These are phyloP conservation scores for Motacilla tschutschensis DNA, from an alignment of 2,113 vertebrate species.

Conservation along the genomic window DNA sequence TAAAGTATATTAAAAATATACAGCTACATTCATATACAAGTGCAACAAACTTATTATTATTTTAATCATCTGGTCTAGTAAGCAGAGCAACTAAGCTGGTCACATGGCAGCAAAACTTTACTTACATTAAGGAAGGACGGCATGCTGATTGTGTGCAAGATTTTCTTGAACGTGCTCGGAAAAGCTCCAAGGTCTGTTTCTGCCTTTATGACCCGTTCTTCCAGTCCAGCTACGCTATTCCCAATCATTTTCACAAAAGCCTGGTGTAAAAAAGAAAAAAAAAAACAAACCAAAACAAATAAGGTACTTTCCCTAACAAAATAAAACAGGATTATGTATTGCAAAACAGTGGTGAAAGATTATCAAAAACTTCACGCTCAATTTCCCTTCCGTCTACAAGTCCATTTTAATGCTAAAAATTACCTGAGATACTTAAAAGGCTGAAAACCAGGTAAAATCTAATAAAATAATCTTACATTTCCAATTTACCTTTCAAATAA, in stretches of 20 bases:
- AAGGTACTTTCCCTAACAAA: neutral
- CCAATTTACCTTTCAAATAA: neutral
- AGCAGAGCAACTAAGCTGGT: neutral
- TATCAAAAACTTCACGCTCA: neutral
- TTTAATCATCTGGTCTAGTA: neutral
- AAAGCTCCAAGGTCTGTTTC: slow-evolving; percentile 87
- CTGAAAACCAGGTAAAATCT: neutral
- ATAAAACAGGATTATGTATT: neutral
- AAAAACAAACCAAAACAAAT: rapidly evolving
- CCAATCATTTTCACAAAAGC: slow-evolving; percentile 92
- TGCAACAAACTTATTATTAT: neutral
- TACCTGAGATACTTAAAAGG: neutral
- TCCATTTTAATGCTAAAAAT: neutral
- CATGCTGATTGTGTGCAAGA: slow-evolving; percentile 84
- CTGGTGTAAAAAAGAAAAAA: slow-evolving; percentile 23
- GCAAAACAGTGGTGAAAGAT: neutral
- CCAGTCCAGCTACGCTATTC: slow-evolving; percentile 80
- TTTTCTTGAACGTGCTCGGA: slow-evolving; percentile 84
- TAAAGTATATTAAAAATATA: neutral
- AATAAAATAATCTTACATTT: neutral
- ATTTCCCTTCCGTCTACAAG: neutral
- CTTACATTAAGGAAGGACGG: slow-evolving; percentile 85
- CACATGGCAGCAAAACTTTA: neutral
- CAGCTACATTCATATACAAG: neutral
- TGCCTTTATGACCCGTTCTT: slow-evolving; percentile 86